A percentile compares a stretch with the other conserved stretches of the same genome.
Evolutionary conservation across 1,140 invertebrate genomes (phyloP).

Genomic region (Tetragonula clypearis): DNA sequence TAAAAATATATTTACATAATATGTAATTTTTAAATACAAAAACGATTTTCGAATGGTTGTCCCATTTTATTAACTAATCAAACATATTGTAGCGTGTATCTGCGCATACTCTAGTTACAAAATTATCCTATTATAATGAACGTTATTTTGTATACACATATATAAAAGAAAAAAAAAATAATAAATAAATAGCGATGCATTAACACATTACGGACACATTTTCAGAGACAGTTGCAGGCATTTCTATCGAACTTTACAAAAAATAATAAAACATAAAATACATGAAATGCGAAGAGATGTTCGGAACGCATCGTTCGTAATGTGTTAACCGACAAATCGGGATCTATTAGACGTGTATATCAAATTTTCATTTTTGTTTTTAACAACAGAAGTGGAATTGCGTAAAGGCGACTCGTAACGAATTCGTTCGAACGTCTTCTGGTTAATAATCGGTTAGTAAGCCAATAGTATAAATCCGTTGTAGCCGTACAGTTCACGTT

Average conservation of each 20-base stretch:
- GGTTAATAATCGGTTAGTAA: slow-evolving; percentile 66
- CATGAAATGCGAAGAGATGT: background rate
- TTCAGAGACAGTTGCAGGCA: too few relatives aligned
- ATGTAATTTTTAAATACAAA: background rate
- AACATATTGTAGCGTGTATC: background rate
- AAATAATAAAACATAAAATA: slow-evolving; percentile 43
- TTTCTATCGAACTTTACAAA: background rate
- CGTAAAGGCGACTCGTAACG: slow-evolving; percentile 53
- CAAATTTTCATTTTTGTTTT: background rate
- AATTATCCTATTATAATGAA: background rate
- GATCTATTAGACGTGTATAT: background rate
- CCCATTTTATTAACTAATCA: background rate
- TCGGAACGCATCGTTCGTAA: slow-evolving; percentile 14
- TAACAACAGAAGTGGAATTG: slow-evolving; percentile 57
- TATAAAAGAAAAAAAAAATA: slow-evolving; percentile 2
- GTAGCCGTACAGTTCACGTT: slow-evolving; percentile 62
- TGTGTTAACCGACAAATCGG: slow-evolving; percentile 15
- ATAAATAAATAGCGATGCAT: background rate
- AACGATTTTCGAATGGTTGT: background rate
- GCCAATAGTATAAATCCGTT: slow-evolving; percentile 61
- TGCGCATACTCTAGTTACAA: background rate
- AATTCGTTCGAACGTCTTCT: slow-evolving; percentile 49
- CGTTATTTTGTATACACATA: too few relatives aligned
- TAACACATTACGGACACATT: slow-evolving; percentile 41
- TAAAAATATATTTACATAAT: slow-evolving; percentile 19